Evolutionary conservation across 2,797 vertebrate species (phyloP).

Genomic region (Dallia pectoralis): DNA sequence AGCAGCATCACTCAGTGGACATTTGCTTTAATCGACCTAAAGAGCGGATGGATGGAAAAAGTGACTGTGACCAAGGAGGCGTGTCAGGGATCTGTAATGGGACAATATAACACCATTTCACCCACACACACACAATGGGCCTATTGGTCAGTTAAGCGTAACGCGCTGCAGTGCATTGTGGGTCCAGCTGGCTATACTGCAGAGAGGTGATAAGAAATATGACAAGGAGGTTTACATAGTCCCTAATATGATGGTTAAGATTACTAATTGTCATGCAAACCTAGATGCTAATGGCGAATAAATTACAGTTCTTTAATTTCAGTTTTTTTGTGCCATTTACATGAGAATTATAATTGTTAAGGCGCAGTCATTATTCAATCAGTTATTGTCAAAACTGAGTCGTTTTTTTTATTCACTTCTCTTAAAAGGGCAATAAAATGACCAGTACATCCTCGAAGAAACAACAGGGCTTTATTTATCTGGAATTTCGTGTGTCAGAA

Average conservation of each 20-base stretch:
- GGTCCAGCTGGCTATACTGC: constrained; percentile 9
- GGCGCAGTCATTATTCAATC: too few relatives aligned
- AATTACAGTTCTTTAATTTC: not conserved
- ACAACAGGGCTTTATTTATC: not conserved
- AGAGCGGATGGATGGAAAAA: not conserved
- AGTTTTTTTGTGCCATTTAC: not conserved
- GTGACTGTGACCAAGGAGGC: constrained; percentile 9
- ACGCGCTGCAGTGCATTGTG: constrained; percentile 14
- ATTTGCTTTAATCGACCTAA: not conserved
- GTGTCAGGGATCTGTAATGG: constrained; percentile 8
- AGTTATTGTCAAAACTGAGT: not conserved
- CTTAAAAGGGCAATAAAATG: not conserved
- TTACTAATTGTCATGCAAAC: not conserved
- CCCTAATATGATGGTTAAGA: not conserved
- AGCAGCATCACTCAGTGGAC: not conserved
- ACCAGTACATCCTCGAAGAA: not conserved
- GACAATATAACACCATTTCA: constrained; percentile 8
- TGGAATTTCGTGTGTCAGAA: not conserved
- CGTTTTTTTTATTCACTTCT: not conserved
- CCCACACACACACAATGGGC: constrained; percentile 17
- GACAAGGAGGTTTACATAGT: not conserved
- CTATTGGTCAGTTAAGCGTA: constrained; percentile 4
- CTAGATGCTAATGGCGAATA: not conserved
- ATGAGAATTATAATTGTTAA: not conserved
- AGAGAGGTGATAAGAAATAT: constrained; percentile 1